Evolutionary conservation across 2,888 invertebrate genomes (phyloP), one percentile per base, ranked within the genome.

Genomic region (Lysandra coridon): DNA sequence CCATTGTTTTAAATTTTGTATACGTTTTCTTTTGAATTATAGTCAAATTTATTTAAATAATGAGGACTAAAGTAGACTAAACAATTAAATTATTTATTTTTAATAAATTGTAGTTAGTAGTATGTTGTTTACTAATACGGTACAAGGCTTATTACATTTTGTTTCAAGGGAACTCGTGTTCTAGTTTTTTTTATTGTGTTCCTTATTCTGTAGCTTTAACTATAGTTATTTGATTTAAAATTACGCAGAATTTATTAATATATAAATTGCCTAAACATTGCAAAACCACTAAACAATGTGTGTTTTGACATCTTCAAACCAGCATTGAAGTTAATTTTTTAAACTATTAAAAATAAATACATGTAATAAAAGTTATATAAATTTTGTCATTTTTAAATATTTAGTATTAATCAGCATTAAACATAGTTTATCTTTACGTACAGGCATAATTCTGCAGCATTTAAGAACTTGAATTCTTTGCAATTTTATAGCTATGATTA

Each of bases 1-100:
- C 91, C 92, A 93, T 91, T 93, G 91, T 89, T 89, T 57, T 87
- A 86, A 86, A 87, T 85, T 86, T 88, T 91, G 90, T 90, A 83
- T 90, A 91, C 91, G 91, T 92, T 92, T 90, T 88, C 80, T 84
- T 85, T 81, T 83, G 82, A 84, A 85, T 79, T 79, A 83, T 5
- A 37, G 69, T 1, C 33, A 4, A 33, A 33, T 69, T 33, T 69
- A 69, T 14, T 5, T 37, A 17, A 69, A 33, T 69, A 69, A 69
- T 33, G 1, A 69, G 30, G 5, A 33, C 53, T 17, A 14, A 53
- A 53, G 23, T 57, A 57, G 17, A 33, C 14, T 33, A 76, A 57
- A 33, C 33, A 57, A 30, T 53, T 1, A 69, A 37, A 69, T 69
- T 33, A 37, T 30, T 10, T 49, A 57, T 33, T 76, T 30, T 76